Conservation (phyloP, 1,140 invertebrate species). For the Caenorhabditis remanei region DNA sequence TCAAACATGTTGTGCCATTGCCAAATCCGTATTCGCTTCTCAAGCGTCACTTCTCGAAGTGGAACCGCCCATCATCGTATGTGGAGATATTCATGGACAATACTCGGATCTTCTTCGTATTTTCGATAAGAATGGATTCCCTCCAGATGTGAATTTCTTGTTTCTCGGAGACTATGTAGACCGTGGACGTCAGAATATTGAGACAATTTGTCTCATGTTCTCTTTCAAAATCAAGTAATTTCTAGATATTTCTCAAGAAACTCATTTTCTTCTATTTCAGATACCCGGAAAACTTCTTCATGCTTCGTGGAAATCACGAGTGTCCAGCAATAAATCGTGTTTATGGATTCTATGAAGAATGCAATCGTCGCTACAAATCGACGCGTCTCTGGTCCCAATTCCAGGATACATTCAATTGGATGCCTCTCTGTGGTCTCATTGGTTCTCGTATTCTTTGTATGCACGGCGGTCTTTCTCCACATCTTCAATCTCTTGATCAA, state of each 20-base stretch:
- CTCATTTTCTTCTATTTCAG: constrained; percentile 70
- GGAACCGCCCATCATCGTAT: constrained; percentile 78
- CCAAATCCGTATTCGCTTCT: constrained; percentile 77
- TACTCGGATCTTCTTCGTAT: constrained; percentile 75
- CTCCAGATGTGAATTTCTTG: constrained; percentile 70
- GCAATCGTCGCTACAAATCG: constrained; percentile 72
- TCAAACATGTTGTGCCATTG: constrained; percentile 78
- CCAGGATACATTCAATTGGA: constrained; percentile 79
- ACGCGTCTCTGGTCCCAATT: constrained; percentile 75
- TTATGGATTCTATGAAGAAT: constrained; percentile 81
- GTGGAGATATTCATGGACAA: constrained; percentile 81
- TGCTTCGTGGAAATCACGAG: constrained; percentile 84
- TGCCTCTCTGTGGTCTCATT: constrained; percentile 84
- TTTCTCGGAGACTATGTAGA: constrained; percentile 72
- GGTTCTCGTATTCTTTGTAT: constrained; percentile 89
- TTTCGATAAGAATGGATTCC: constrained; percentile 79
- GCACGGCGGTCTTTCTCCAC: constrained; percentile 86
- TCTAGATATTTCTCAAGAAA: background rate
- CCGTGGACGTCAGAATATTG: constrained; percentile 70
- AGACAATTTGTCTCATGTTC: constrained; percentile 81
- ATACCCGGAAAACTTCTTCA: constrained; percentile 83
- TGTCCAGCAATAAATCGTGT: constrained; percentile 83
- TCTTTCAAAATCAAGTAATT: constrained; percentile 80
- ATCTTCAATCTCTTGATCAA: constrained; percentile 81
- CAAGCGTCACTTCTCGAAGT: constrained; percentile 69